Base-by-base conservation (phyloP, 2,888 invertebrate genomes). In the Cosmia pyralina region DNA sequence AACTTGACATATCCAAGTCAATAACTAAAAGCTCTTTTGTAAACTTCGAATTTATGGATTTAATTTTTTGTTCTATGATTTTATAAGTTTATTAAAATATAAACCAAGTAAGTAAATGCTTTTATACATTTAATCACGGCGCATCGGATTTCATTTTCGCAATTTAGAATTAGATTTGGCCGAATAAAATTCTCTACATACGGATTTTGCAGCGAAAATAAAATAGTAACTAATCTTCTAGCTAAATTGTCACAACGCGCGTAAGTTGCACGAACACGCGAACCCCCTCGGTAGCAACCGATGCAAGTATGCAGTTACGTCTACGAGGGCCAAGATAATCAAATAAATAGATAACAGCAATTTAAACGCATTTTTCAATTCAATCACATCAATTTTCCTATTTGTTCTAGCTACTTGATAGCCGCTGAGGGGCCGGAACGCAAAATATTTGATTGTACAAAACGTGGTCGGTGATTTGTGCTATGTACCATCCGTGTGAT, bases 281-380 rank as follows among this genome's bases (percentile, higher is more conserved):
- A 46, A 10, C n/a, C 46, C 38, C 11, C 8, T 73, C 11, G 19
- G 22, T 64, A 50, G 75, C 62, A 48, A 53, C 60, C 15, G 19
- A 62, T 46, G 55, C 60, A 44, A 53, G 19, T 34, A 63, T 70
- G 69, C 58, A 77, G 41, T 59, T 57, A 60, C 38, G 60, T 72
- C 55, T 58, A 13, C 19, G 17, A 41, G 58, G 19, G 58, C 38
- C 44, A 59, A 60, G 38, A 52, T 83, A 83, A 84, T 79, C 76
- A 84, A 81, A 81, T 63, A 73, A 69, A 82, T 71, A 70, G 63
- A 80, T 72, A 67, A 69, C 60, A 48, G 73, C 77, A 81, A 82
- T 79, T 78, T 67, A 69, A 73, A 67, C 66, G 52, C 71, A 81
- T 82, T 81, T 72, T 82, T 62, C 79, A 75, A 68, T 87, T 81